phyloP scores from a whole-genome alignment of 2,797 vertebrate species.

The Carcharodon carcharias region DNA sequence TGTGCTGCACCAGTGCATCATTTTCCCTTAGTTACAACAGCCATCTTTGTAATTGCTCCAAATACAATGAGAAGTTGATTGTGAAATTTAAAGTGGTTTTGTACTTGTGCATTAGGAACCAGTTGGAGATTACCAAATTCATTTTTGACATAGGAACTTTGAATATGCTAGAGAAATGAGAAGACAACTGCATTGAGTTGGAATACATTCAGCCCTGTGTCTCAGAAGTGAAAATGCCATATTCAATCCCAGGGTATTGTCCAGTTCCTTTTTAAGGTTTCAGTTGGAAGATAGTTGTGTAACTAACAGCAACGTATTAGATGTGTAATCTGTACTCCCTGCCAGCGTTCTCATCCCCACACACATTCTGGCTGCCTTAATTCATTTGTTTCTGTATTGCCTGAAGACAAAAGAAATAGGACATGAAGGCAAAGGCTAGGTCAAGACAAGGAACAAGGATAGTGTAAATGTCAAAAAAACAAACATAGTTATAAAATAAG shows the following conservation, averaged over 20 bases:
- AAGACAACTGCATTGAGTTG: background rate
- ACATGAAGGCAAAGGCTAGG: background rate
- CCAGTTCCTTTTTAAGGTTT: background rate
- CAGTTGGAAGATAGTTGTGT: background rate
- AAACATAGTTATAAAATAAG: too few relatives aligned
- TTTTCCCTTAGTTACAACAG: background rate
- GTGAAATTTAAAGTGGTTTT: background rate
- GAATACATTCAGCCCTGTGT: background rate
- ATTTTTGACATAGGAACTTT: background rate
- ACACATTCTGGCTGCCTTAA: background rate
- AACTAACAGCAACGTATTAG: background rate
- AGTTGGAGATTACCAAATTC: background rate
- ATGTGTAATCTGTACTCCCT: background rate
- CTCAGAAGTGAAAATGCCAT: background rate
- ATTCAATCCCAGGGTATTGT: background rate
- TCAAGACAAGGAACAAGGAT: background rate
- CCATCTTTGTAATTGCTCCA: background rate
- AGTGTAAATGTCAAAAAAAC: background rate
- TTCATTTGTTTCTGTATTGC: background rate
- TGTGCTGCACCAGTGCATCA: background rate
- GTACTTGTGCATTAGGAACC: background rate
- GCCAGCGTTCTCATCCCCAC: background rate
- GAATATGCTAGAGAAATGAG: background rate
- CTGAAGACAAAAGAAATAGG: background rate
- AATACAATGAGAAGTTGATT: background rate